Percentiles rank a stretch among this genome's conserved stretches.
These are phyloP conservation scores for Vidua chalybeata DNA, from an alignment of 2,113 vertebrate species.

Conservation along the genomic window DNA sequence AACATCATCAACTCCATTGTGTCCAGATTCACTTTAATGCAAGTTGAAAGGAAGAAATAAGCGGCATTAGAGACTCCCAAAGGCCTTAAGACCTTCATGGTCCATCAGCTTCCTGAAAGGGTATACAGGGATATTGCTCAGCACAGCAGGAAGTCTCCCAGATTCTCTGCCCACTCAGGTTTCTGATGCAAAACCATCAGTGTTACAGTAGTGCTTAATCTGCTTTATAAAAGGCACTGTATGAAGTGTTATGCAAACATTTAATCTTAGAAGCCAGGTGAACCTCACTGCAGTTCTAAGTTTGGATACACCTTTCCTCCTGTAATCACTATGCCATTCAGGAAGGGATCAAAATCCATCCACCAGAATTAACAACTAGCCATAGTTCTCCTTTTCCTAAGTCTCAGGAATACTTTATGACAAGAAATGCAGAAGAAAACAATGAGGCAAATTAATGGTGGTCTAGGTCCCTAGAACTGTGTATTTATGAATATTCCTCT, in stretches of 20 bases:
- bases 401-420: not conserved
- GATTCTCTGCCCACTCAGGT: not conserved
- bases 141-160: not conserved
- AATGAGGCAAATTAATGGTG: not conserved
- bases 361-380: not conserved
- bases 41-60: not conserved
- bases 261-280: not conserved
- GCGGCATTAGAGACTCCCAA: not conserved
- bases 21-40: not conserved
- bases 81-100: not conserved
- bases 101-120: not conserved
- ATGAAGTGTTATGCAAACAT: not conserved
- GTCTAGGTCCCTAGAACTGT: not conserved
- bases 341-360: not conserved
- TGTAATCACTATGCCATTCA: not conserved
- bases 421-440: not conserved
- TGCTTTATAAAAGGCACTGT: not conserved
- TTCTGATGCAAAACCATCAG: not conserved
- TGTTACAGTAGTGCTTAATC: not conserved
- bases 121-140: not conserved
- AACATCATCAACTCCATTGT: not conserved
- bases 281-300: not conserved
- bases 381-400: not conserved
- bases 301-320: not conserved
- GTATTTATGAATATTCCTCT: not conserved